Conservation (phyloP, 2,888 invertebrate species). For the Brenthis hecate region DNA sequence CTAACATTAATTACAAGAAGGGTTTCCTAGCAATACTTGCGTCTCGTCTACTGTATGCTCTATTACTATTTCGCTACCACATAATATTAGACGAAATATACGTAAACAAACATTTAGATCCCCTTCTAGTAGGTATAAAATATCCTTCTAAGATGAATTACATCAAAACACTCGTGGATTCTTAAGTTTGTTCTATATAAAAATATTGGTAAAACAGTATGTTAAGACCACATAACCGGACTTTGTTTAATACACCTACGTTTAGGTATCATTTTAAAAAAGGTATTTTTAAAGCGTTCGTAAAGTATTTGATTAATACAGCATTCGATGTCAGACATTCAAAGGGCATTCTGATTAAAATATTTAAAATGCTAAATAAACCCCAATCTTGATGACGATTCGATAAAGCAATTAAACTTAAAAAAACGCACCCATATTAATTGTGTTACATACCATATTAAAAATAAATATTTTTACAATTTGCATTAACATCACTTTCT, state of each 20-base stretch:
- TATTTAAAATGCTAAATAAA: constrained; percentile 26
- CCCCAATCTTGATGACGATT: constrained; percentile 7
- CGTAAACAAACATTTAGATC: constrained; percentile 18
- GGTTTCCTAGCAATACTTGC: constrained; percentile 51
- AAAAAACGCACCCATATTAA: neutral
- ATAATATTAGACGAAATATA: constrained; percentile 10
- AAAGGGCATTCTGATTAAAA: constrained; percentile 34
- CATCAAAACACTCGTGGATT: neutral
- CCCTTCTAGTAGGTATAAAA: constrained; percentile 8
- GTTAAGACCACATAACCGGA: constrained; percentile 25
- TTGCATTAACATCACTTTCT: too few species aligned
- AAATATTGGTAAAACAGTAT: constrained; percentile 14
- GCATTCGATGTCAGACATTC: constrained; percentile 24
- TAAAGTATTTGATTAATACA: constrained; percentile 42
- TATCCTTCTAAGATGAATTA: constrained; percentile 6
- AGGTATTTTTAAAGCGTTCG: constrained; percentile 40
- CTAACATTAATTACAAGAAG: constrained; percentile 58
- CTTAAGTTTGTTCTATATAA: constrained; percentile 3
- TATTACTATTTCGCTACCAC: constrained; percentile 37
- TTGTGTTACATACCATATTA: too few species aligned
- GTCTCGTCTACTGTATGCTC: constrained; percentile 54
- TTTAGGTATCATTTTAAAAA: constrained; percentile 36
- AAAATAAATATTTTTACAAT: too few species aligned
- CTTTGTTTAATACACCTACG: constrained; percentile 34
- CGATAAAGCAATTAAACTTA: constrained; percentile 12